Evolutionary conservation across 2,113 vertebrate genomes (phyloP).

Genomic region (Geothlypis trichas): DNA sequence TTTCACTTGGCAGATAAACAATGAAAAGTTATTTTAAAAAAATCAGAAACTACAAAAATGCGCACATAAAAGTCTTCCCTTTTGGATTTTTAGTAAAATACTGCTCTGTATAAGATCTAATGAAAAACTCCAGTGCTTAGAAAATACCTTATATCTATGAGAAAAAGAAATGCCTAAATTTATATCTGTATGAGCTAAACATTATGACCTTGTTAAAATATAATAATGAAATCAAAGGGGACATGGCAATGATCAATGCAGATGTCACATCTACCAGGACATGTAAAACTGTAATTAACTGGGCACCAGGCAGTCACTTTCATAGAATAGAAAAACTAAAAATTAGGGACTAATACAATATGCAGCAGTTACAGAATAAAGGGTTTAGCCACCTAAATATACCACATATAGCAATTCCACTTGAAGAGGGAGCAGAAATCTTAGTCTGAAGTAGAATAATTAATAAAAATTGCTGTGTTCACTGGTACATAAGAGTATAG

Average conservation of each 20-base stretch:
- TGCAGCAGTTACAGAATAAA: conserved; percentile 11
- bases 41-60: conserved; percentile 79
- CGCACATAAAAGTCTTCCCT: conserved; percentile 80
- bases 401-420: neutral
- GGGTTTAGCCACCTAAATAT: neutral
- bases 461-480: neutral
- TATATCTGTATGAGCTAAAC: conserved; percentile 51
- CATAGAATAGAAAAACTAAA: neutral
- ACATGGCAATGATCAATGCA: conserved; percentile 25
- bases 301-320: conserved; percentile 39
- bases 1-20: conserved; percentile 74
- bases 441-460: neutral
- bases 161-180: conserved; percentile 68
- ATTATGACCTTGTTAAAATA: conserved; percentile 44
- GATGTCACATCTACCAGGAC: conserved; percentile 21
- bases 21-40: conserved; percentile 75
- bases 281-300: conserved; percentile 53
- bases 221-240: conserved; percentile 41
- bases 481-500: neutral
- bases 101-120: conserved; percentile 82
- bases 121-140: conserved; percentile 82
- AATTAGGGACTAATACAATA: neutral
- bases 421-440: neutral
- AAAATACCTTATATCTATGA: conserved; percentile 75
- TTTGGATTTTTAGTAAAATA: conserved; percentile 85